These are phyloP conservation scores for Otocyon megalotis DNA, from an alignment of 2,113 vertebrate species.

Conservation along the genomic window DNA sequence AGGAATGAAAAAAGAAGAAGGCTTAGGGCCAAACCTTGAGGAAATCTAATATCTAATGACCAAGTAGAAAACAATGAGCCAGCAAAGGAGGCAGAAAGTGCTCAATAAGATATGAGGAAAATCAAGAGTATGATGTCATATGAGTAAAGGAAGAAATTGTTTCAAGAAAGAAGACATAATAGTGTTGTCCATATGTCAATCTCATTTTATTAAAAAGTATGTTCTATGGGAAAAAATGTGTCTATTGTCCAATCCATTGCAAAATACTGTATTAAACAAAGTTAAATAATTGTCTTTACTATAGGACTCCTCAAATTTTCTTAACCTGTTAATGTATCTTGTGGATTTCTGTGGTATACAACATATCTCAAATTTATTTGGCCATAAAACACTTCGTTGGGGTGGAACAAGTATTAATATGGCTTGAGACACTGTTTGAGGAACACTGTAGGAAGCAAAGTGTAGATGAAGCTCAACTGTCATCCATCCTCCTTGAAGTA, in stretches of 20 bases:
- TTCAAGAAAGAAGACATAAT: neutral
- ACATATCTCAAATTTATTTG: neutral
- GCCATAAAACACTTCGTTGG: neutral
- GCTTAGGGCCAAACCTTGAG: neutral
- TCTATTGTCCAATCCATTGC: neutral
- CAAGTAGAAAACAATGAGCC: neutral
- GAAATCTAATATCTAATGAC: neutral
- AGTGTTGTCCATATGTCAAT: neutral
- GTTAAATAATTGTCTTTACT: neutral
- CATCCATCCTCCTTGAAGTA: neutral
- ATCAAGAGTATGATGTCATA: neutral
- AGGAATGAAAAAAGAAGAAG: neutral
- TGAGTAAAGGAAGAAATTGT: neutral
- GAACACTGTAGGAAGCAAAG: neutral
- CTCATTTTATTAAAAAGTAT: neutral
- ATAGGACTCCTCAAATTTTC: neutral
- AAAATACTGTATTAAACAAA: constrained; percentile 30
- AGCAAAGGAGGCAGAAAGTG: neutral
- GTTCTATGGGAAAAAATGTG: neutral
- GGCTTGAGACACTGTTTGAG: neutral
- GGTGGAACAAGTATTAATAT: neutral
- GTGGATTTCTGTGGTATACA: neutral
- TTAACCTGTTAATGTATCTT: neutral
- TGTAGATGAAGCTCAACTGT: neutral
- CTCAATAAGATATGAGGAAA: neutral